These are phyloP conservation scores for Trachelus troglodyta DNA, from an alignment of 2,888 invertebrate species.

Conservation along the genomic window DNA sequence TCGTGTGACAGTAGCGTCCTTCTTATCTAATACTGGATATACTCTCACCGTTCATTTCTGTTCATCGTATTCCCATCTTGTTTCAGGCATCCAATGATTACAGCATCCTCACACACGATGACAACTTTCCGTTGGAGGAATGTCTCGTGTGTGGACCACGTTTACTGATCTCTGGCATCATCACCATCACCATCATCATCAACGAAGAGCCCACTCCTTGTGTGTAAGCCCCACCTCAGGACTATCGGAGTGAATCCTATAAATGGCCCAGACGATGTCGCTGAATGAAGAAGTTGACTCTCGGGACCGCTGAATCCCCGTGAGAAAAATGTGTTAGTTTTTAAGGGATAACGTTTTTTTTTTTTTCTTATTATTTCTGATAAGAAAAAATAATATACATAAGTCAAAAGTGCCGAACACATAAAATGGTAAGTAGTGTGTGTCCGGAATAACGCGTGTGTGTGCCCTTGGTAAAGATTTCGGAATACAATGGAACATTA, in stretches of 20 bases:
- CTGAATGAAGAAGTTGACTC: constrained; percentile 51
- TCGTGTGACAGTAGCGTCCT: not conserved
- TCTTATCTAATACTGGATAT: not conserved
- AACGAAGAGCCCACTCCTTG: not conserved
- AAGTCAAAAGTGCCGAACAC: constrained; percentile 12
- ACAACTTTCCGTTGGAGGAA: constrained; percentile 40
- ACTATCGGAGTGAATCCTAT: constrained; percentile 63
- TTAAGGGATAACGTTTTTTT: constrained; percentile 36
- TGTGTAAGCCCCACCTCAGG: constrained; percentile 39
- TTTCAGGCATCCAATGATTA: constrained; percentile 35
- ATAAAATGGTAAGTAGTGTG: constrained; percentile 9
- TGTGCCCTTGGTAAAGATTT: not conserved
- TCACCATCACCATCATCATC: not conserved
- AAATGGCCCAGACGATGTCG: constrained; percentile 58
- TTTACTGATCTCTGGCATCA: constrained; percentile 21
- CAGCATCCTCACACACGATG: constrained; percentile 50
- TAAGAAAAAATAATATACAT: constrained; percentile 1
- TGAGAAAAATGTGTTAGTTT: constrained; percentile 53
- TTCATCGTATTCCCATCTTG: not conserved
- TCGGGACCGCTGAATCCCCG: constrained; percentile 51
- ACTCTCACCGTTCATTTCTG: not conserved
- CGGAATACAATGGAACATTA: not conserved
- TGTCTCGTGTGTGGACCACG: constrained; percentile 50
- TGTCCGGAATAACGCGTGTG: not conserved
- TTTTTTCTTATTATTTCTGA: constrained; percentile 6